A percentile compares a stretch with the other conserved stretches of the same genome.
phyloP scores from a whole-genome alignment of 2,888 invertebrate genomes.

The Nycteola revayana region DNA sequence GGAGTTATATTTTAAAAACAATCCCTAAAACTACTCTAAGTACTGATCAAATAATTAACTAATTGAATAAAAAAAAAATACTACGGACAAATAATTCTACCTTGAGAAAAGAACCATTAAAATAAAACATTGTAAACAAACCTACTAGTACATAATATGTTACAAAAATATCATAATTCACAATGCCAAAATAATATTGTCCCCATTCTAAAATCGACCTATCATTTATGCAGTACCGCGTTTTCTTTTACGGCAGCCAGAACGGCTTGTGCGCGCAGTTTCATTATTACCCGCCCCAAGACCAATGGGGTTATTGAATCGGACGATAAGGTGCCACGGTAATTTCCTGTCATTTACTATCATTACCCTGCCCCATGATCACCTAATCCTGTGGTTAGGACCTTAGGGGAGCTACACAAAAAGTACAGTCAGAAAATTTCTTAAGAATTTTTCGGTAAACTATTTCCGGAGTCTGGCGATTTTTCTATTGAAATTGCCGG shows the following conservation, averaged over 20 bases:
- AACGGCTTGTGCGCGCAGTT: constrained; percentile 61
- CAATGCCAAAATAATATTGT: no score
- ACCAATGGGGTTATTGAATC: constrained; percentile 76
- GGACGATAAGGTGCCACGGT: constrained; percentile 76
- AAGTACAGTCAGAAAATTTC: constrained; percentile 21
- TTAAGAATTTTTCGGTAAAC: constrained; percentile 25
- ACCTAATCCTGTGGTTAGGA: constrained; percentile 38
- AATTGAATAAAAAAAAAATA: no score
- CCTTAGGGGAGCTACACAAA: constrained; percentile 19
- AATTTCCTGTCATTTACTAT: constrained; percentile 78
- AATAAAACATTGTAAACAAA: no score
- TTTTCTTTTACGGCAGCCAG: constrained; percentile 27
- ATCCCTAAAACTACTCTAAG: no score
- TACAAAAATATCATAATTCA: no score
- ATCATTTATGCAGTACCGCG: background rate
- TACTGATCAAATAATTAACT: no score
- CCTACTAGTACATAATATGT: no score
- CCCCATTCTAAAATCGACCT: no score
- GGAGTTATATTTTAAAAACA: no score
- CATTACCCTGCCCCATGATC: constrained; percentile 70
- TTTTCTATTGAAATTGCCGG: constrained; percentile 19
- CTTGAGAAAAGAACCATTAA: no score
- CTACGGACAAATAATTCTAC: no score
- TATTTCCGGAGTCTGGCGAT: constrained; percentile 25
- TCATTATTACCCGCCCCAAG: constrained; percentile 68